Base-by-base conservation (phyloP, 1,140 invertebrate genomes). In the Diplogasteroides magnus region DNA sequence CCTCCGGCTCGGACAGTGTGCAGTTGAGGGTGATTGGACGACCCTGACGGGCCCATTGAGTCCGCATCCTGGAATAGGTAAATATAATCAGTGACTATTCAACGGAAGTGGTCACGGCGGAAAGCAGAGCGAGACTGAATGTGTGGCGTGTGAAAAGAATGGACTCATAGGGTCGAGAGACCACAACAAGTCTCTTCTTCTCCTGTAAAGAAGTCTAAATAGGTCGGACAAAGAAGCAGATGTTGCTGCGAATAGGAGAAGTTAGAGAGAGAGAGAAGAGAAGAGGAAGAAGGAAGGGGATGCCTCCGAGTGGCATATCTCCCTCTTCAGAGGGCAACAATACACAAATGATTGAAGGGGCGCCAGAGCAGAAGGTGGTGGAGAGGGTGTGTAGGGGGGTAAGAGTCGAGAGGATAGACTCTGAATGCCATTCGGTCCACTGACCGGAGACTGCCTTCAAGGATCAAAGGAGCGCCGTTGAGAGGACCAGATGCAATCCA, bases 21-120 rank as follows among this genome's bases (percentile, higher is more conserved):
- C 69, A 71, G 2, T 62, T 65, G 2, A 71, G 56, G 2, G 69
- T 71, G 2, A 61, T 61, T n/a, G 69, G 61, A 15, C 56, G 27
- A 59, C 69, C 69, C 15, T 29, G 19, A 28, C 63, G 37, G 1
- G 62, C 69, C 69, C 69, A 71, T 25, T 63, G 58, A 1, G 69
- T 66, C 32, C 63, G 48, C 69, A 71, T 71, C 69, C 65, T 61
- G 48, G 65, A 70, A 57, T 37, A 1, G 25, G 29, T 0, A 32
- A 26, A 32, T 25, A 3, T 31, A 14, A 31, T 13, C 19, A 1
- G 2, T 25, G 59, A 60, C n/a, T 23, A 14, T 14, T 23, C n/a
- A 14, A 14, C 48, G 23, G 48, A 14, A 56, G 48, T 56, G 13
- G 23, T 56, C 48, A 23, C 48, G 23, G 48, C n/a, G 13, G 48